Evolutionary conservation across 1,140 invertebrate genomes (phyloP).

Genomic region (Sarcophaga peregrina): DNA sequence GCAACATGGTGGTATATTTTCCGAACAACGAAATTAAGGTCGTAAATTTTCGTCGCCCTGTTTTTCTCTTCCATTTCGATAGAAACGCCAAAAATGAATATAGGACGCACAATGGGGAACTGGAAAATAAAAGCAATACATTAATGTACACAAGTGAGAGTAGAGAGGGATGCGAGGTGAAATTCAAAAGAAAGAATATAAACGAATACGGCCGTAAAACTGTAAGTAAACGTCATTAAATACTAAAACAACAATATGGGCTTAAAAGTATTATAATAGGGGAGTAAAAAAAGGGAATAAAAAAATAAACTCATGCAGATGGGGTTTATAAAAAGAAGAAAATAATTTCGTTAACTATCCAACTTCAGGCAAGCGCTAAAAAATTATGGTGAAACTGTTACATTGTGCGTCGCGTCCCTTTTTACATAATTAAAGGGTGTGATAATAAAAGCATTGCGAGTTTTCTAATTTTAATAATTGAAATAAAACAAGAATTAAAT

Average conservation of each 20-base stretch:
- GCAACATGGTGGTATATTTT: conserved; percentile 23
- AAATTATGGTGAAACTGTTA: conserved; percentile 4
- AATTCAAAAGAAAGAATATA: background rate
- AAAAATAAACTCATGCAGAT: too few relatives aligned
- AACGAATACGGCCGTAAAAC: conserved; percentile 12
- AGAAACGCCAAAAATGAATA: too few relatives aligned
- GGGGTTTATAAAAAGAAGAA: too few relatives aligned
- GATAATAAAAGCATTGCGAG: conserved; percentile 27
- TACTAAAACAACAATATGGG: conserved; percentile 4
- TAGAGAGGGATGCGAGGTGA: background rate
- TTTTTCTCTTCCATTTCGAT: background rate
- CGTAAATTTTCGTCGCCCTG: conserved; percentile 17
- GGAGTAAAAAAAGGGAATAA: background rate
- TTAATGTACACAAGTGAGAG: conserved; percentile 9
- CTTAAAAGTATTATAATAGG: conserved; percentile 14
- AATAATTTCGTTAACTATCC: too few relatives aligned
- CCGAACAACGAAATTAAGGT: conserved; percentile 32
- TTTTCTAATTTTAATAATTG: too few relatives aligned
- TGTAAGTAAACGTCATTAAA: background rate
- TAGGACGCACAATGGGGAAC: background rate
- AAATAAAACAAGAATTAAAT: too few relatives aligned
- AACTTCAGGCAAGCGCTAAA: background rate
- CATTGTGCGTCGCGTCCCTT: background rate
- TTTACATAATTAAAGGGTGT: conserved; percentile 24
- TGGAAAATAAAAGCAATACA: background rate